These are phyloP conservation scores for Cercopithecus diana DNA, from an alignment of 2,797 vertebrate genomes.

Conservation along the genomic window DNA sequence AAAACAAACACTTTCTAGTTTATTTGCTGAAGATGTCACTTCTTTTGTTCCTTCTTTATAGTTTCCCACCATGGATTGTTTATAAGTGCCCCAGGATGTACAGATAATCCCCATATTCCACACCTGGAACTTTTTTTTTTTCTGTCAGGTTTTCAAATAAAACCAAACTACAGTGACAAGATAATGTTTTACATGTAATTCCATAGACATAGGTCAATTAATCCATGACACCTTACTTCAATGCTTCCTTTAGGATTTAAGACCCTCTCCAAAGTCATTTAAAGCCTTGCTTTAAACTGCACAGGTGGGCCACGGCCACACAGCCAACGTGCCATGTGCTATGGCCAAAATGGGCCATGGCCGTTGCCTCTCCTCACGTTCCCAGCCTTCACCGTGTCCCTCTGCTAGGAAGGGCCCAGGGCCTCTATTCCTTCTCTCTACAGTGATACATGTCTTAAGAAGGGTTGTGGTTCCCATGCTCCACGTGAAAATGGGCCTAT, in stretches of 20 bases:
- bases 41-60: constrained; percentile 42
- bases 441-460: constrained; percentile 25
- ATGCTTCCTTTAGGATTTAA: constrained; percentile 29
- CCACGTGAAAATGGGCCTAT: constrained; percentile 50
- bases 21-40: constrained; percentile 45
- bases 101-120: constrained; percentile 70
- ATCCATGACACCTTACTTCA: constrained; percentile 41
- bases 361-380: background rate
- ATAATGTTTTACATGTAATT: constrained; percentile 68
- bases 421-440: background rate
- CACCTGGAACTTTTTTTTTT: constrained; percentile 65
- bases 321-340: background rate
- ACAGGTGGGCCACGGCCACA: background rate
- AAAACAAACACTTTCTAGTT: background rate
- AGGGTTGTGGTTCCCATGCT: background rate
- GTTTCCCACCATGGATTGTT: constrained; percentile 17
- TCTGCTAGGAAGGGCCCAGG: background rate
- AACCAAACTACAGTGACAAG: constrained; percentile 62
- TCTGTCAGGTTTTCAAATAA: constrained; percentile 61
- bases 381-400: background rate
- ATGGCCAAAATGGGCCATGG: background rate
- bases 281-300: constrained; percentile 50
- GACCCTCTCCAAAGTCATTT: background rate
- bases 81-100: constrained; percentile 66
- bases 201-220: constrained; percentile 46